Evolutionary conservation across 2,797 vertebrate genomes (phyloP).

Genomic region (Lepus oiostolus): DNA sequence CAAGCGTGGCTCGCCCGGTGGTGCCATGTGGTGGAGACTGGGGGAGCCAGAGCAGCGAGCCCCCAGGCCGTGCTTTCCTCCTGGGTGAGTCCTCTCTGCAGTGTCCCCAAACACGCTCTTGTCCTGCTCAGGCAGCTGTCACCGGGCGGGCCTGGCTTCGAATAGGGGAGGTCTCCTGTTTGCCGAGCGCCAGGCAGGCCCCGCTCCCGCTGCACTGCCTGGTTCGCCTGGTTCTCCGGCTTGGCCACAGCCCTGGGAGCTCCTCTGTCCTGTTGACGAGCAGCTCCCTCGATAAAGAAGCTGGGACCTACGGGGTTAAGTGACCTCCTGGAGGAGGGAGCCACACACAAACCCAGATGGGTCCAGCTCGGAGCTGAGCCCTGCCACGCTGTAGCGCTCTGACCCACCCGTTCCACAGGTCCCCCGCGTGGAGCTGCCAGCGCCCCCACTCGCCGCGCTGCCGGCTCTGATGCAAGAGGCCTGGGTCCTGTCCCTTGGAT

Average conservation of each 20-base stretch:
- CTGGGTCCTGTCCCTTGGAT: not conserved
- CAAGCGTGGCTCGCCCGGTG: not conserved
- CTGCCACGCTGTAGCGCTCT: not conserved
- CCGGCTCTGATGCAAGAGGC: not conserved
- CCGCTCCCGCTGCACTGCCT: no score
- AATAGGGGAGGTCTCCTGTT: not conserved
- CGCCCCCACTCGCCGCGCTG: rapidly evolving
- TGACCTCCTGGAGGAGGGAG: not conserved
- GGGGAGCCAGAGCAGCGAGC: no score
- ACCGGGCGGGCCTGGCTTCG: not conserved
- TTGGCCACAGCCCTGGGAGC: not conserved
- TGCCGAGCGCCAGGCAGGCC: not conserved
- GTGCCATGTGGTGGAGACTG: no score
- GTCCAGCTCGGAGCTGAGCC: not conserved
- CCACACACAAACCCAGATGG: not conserved
- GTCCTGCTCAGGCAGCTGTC: rapidly evolving
- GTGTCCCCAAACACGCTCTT: not conserved
- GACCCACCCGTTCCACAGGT: not conserved
- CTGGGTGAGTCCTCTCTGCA: not conserved
- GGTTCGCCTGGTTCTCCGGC: not conserved
- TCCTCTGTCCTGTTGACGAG: not conserved
- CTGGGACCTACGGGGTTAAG: not conserved
- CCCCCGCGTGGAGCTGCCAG: not conserved
- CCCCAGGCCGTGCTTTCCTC: not conserved
- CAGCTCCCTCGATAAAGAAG: not conserved